Evolutionary conservation across 1,140 invertebrate genomes (phyloP).

Genomic region (Periplaneta americana): DNA sequence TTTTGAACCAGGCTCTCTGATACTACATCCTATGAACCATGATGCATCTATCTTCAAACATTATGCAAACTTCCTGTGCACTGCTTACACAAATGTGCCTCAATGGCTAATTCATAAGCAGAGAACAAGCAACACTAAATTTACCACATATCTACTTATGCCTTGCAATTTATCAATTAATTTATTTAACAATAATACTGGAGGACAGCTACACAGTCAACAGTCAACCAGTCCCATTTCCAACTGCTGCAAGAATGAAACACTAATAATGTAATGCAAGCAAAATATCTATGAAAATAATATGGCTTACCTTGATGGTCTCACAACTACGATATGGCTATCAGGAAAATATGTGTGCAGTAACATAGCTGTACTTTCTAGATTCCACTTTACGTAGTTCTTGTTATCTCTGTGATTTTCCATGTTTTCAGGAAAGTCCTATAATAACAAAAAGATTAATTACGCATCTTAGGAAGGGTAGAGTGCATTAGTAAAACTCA

Average conservation of each 20-base stretch:
- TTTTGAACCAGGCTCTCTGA: too few species aligned
- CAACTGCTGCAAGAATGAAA: neutral
- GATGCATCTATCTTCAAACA: too few species aligned
- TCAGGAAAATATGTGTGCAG: constrained; percentile 61
- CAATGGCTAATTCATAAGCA: neutral
- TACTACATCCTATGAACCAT: too few species aligned
- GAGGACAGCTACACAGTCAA: neutral
- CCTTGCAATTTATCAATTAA: neutral
- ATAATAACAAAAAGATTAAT: constrained; percentile 17
- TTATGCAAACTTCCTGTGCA: too few species aligned
- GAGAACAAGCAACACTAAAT: neutral
- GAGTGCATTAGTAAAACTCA: too few species aligned
- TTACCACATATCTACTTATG: neutral
- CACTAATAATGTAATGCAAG: neutral
- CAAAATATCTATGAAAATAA: neutral
- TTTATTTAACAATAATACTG: neutral
- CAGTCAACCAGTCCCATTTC: neutral
- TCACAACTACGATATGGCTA: constrained; percentile 66
- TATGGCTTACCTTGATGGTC: constrained; percentile 51
- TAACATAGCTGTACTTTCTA: constrained; percentile 63
- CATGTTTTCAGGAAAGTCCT: constrained; percentile 82
- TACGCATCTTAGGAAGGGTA: too few species aligned
- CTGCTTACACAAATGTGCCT: neutral
- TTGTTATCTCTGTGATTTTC: constrained; percentile 63
- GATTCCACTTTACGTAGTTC: constrained; percentile 67